Evolutionary conservation across 23 tunicate species (phyloP), one percentile per base, ranked within the genome.

Genomic region (Oikopleura dioica): DNA sequence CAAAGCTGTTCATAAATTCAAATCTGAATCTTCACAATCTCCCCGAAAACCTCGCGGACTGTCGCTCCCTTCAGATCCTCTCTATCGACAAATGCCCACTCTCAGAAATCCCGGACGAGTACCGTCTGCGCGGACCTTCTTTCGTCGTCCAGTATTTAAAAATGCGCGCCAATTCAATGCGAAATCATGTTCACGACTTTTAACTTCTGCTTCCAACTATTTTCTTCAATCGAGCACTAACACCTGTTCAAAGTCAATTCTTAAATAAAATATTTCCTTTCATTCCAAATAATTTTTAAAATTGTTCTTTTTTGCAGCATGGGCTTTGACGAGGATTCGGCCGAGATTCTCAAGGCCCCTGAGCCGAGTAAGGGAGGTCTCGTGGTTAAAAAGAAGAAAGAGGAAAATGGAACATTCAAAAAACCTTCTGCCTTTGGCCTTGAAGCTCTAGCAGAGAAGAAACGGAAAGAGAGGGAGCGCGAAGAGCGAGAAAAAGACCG

Each of bases 391-490:
- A 94, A 94, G 38, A 89, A 92, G 59, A 76, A 84, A 72, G 76
- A 76, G n/a, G 88, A 86, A 23, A 78, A 79, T 4, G 88, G 79
- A 35, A 82, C 76, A 24, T 94, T 94, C 38, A 94, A 86, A 79
- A 94, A 94, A 51, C 95, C 95, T 1, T 79, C 77, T n/a, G 78
- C 79, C 1, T 85, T 94, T 26, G 99, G 99, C 1, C 81, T 94
- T 35, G 95, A 94, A 58, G 83, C 77, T 77, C 78, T 94, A 30
- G 99, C 99, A 35, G 83, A 59, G 9, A 38, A 80, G 36, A 76
- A 82, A 51, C 31, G 69, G 32, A 55, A 79, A 0, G 67, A 81
- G 68, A 38, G 75, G 77, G 37, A 77, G 51, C 78, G 78, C 31
- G 31, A 68, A 38, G 77, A 38, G 51, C 68, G 68, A 37, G 31